phyloP scores from a whole-genome alignment of 2,888 invertebrate genomes.

The Tiphia femorata region DNA sequence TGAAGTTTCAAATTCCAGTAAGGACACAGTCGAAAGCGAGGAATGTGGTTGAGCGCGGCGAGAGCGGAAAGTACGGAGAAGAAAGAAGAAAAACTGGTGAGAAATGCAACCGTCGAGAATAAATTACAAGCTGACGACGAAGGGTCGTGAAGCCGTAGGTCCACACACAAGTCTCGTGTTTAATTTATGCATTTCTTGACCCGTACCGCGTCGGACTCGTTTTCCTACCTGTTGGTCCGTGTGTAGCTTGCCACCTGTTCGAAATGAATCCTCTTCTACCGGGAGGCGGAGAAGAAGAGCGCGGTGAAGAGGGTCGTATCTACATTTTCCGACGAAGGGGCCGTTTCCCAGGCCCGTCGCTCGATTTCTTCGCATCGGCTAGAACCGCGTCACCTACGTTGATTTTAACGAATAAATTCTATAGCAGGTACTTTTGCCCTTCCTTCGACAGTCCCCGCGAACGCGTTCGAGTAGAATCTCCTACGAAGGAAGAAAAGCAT shows the following conservation, averaged over 20 bases:
- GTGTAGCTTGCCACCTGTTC: slow-evolving; percentile 41
- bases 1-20: neutral
- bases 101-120: slow-evolving; percentile 32
- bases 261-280: slow-evolving; percentile 24
- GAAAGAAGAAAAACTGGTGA: neutral
- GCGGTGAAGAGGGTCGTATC: slow-evolving; percentile 10
- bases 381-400: too few species aligned
- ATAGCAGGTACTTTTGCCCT: too few species aligned
- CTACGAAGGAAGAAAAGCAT: slow-evolving; percentile 3
- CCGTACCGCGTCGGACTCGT: slow-evolving; percentile 29
- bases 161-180: slow-evolving; percentile 29
- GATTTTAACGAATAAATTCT: too few species aligned
- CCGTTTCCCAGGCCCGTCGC: neutral
- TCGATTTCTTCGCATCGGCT: neutral
- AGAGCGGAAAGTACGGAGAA: too few species aligned
- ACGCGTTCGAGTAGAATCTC: too few species aligned
- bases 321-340: slow-evolving; percentile 25
- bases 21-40: neutral
- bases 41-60: too few species aligned
- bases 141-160: slow-evolving; percentile 21
- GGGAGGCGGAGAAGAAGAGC: neutral
- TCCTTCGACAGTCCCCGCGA: neutral
- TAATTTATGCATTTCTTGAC: slow-evolving; percentile 51
- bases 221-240: slow-evolving; percentile 50
- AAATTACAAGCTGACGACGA: slow-evolving; percentile 33